These are phyloP conservation scores for Paguma larvata DNA, from an alignment of 2,797 vertebrate genomes.

Conservation along the genomic window DNA sequence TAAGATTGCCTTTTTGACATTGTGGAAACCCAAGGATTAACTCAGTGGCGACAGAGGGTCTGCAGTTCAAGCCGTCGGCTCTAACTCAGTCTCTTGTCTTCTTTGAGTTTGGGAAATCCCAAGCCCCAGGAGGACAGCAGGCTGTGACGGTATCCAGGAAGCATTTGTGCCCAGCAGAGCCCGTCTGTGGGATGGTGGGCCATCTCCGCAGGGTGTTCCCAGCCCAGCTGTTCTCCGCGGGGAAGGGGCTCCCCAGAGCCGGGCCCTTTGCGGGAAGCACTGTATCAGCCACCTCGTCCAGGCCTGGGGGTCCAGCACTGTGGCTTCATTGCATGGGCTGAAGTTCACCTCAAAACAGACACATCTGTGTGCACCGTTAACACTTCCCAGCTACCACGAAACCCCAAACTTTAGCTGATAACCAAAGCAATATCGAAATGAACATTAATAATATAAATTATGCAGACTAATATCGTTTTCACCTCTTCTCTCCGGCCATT, in stretches of 20 bases:
- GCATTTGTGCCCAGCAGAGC: constrained; percentile 60
- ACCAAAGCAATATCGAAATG: neutral
- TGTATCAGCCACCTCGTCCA: constrained; percentile 62
- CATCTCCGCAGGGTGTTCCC: constrained; percentile 56
- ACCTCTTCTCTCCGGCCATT: neutral
- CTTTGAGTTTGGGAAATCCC: constrained; percentile 67
- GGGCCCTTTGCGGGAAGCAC: constrained; percentile 75
- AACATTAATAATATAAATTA: neutral
- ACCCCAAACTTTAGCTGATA: neutral
- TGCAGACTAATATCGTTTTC: neutral
- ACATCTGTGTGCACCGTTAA: neutral
- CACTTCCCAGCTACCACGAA: neutral
- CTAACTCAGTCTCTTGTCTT: constrained; percentile 44
- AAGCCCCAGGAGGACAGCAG: constrained; percentile 67
- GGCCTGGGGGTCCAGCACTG: constrained; percentile 46
- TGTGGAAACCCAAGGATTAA: constrained; percentile 64
- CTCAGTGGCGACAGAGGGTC: constrained; percentile 71
- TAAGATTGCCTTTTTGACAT: constrained; percentile 69
- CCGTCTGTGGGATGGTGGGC: constrained; percentile 19
- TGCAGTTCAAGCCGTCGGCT: constrained; percentile 67
- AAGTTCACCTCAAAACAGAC: neutral
- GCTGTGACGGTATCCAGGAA: constrained; percentile 56
- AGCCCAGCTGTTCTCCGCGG: constrained; percentile 84
- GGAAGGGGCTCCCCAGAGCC: constrained; percentile 69
- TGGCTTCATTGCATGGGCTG: neutral